These are phyloP conservation scores for Heteromurus nitidus DNA, from an alignment of 2,888 invertebrate species.

Conservation along the genomic window DNA sequence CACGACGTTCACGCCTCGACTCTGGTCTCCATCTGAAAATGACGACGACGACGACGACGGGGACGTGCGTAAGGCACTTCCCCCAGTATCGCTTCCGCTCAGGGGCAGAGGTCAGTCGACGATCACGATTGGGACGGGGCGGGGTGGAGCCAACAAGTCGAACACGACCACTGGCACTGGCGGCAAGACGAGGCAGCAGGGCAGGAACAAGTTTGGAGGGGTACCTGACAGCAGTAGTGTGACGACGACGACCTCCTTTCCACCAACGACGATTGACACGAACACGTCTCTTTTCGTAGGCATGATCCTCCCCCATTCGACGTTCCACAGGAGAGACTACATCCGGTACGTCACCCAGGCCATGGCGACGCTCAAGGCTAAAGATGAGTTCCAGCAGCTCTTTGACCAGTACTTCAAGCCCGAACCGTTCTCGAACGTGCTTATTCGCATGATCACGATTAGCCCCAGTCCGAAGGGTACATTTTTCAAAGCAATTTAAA, in stretches of 20 bases:
- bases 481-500: neutral
- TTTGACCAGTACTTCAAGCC: slow-evolving; percentile 81
- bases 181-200: neutral
- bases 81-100: neutral
- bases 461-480: slow-evolving; percentile 86
- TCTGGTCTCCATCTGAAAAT: neutral
- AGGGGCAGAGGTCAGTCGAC: neutral
- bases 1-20: no score
- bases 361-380: slow-evolving; percentile 79
- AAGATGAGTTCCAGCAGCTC: slow-evolving; percentile 79
- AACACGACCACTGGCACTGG: neutral
- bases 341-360: slow-evolving; percentile 81
- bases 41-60: neutral
- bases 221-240: no score
- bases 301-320: slow-evolving; percentile 85
- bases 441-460: slow-evolving; percentile 81
- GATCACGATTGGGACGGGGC: neutral
- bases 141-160: neutral
- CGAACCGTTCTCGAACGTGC: slow-evolving; percentile 78
- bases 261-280: neutral
- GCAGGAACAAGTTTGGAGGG: no score
- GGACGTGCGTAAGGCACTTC: neutral
- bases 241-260: no score
- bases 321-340: slow-evolving; percentile 84
- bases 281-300: slow-evolving; percentile 79